Conservation (phyloP, 2,113 vertebrate species). For the Chaetura pelagica region DNA sequence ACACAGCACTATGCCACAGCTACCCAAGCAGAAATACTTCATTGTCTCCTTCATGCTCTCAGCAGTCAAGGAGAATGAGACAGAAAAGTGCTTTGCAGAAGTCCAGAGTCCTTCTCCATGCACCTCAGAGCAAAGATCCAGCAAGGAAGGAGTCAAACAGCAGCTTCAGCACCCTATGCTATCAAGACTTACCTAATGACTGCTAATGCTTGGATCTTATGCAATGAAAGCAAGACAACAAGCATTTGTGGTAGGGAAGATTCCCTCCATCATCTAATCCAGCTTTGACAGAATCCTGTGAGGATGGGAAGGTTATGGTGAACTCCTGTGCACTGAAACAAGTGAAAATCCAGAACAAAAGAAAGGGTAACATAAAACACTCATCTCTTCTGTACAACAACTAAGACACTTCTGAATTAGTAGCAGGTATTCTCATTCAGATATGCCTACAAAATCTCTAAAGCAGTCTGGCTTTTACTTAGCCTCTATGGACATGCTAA, state of each 20-base stretch:
- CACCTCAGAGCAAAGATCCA: not conserved
- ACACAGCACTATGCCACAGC: not conserved
- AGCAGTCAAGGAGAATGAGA: not conserved
- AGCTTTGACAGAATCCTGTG: slow-evolving; percentile 48
- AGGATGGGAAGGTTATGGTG: not conserved
- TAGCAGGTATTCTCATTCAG: not conserved
- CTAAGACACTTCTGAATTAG: not conserved
- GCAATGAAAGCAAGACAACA: slow-evolving; percentile 18
- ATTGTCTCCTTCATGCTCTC: not conserved
- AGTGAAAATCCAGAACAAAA: not conserved
- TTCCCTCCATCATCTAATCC: slow-evolving; percentile 40
- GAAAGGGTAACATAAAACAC: not conserved
- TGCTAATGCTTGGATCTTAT: slow-evolving; percentile 16
- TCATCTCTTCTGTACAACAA: not conserved
- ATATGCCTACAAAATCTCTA: not conserved
- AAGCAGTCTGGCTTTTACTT: not conserved
- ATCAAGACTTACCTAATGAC: not conserved
- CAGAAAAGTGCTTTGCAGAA: not conserved
- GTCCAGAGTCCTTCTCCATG: not conserved
- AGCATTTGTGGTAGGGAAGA: slow-evolving; percentile 4
- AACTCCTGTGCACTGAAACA: not conserved
- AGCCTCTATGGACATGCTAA: not conserved
- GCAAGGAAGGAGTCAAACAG: not conserved
- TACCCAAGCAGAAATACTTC: not conserved
- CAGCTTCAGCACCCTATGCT: not conserved